Evolutionary conservation across 1,140 invertebrate genomes (phyloP), one percentile per base, ranked within the genome.

Genomic region (Calliphora vicina): DNA sequence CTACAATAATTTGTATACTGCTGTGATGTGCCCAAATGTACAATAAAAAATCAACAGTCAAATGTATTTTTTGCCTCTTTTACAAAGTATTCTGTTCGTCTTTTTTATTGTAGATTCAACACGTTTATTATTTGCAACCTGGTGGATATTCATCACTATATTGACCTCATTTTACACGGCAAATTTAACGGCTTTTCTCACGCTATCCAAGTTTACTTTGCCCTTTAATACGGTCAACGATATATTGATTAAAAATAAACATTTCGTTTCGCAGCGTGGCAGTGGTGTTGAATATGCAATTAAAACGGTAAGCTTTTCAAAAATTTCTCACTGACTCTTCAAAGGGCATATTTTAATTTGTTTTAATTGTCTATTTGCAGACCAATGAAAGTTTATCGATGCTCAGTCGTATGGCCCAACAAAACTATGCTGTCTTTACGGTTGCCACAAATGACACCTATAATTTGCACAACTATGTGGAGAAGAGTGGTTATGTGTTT

Each of bases 151-250:
- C 88, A 96, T 97, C 80, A 95, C 96, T 57, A 94, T 97, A 81
- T 88, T 97, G 20, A 97, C 96, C 0, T 95, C 96, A n/a, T 97
- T 97, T 90, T 97, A 97, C 89, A 97, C 97, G 3, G 97, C 96
- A 1, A 97, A 97, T 91, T 92, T 97, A 82, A 97, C 97, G 1
- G 97, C 97, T 26, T 97, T 97, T 87, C 92, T 97, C 2, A 97
- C 96, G 0, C 91, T 96, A 13, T 97, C 96, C 0, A 94, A 94
- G 86, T 96, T 97, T 85, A 96, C 95, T 0, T 91, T 97, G 83
- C 94, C 95, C 13, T 95, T 95, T 5, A 93, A 94, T 81, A 93
- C 92, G 8, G 91, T 96, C 1, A 88, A 93, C 50, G 95, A 96
- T 87, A 93, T 97, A 23, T 92, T 93, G 1, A 91, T 91, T 15